Evolutionary conservation across 2,888 invertebrate species (phyloP), one percentile per base, ranked within the genome.

Genomic region (Lepidocyrtoides sp.): DNA sequence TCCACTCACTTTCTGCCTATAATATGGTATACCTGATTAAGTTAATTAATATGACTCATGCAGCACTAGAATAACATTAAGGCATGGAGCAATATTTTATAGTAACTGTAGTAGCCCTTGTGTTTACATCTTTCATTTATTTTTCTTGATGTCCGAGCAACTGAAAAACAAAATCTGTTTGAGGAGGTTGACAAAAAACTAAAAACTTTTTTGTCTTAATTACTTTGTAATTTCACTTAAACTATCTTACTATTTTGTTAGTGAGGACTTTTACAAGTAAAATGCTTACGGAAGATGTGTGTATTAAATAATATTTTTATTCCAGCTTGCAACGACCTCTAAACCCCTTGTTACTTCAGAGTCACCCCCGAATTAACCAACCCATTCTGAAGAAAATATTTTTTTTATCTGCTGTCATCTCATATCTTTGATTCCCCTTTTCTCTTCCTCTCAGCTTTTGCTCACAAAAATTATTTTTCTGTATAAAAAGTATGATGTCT

Each of bases 171-270:
- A 63, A 41, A n/a, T 69, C 20, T 14, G 23, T 51, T 29, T 75
- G 8, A 36, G 36, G 77, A 12, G 60, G n/a, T n/a, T 86, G 75
- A 77, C 86, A 85, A 85, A 85, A 63, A 17, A 86, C 41, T 86
- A 86, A 86, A n/a, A n/a, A n/a, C n/a, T n/a, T n/a, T 86, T 86
- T 63, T 77, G 48, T 77, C 54, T 48, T 86, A 86, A 86, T 86
- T 77, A 77, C 77, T 10, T 60, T 44, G n/a, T 72, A 44, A 60
- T 86, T 86, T 60, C 51, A 54, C 26, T 20, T n/a, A n/a, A n/a
- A n/a, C n/a, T n/a, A n/a, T n/a, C n/a, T n/a, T n/a, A n/a, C n/a
- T n/a, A n/a, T n/a, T n/a, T n/a, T n/a, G n/a, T n/a, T n/a, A n/a
- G n/a, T n/a, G n/a, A n/a, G n/a, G n/a, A n/a, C n/a, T n/a, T n/a